Base-by-base conservation (phyloP, 2,113 vertebrate species). In the Tragelaphus strepsiceros region DNA sequence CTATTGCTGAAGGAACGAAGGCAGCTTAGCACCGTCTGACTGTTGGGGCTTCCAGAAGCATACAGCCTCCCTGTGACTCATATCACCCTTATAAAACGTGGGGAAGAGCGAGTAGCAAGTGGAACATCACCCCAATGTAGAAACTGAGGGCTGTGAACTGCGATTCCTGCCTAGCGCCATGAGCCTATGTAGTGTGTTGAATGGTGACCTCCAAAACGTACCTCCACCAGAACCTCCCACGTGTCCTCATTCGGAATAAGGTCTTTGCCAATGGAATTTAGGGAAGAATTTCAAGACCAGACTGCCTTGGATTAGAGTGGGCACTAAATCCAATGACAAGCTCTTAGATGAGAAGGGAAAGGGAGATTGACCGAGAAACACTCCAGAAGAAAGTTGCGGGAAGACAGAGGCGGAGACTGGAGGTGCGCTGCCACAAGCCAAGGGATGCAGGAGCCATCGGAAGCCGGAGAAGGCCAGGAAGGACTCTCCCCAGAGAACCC, bases 21-120 rank as follows among this genome's bases (percentile, higher is more conserved):
- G 74, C 83, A 90, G 49, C 59, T 74, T 80, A 74, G 80, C 0
- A 2, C 67, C 39, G 59, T n/a, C 61, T 91, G 87, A 89, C 59
- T 62, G 8, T 13, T 39, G 64, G 58, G 51, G 54, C 61, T 93
- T 93, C 62, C 39, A 62, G 94, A 83, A 58, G 30, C n/a, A 3
- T 8, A 17, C 21, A 26, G 49, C 22, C 39, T 87, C n/a, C 39
- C 51, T 6, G 13, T 43, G 83, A 24, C 62, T 77, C 67, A 30
- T 56, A 32, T 78, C 71, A 96, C 84, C 88, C 28, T 30, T 17
- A 30, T 16, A 92, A 92, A 80, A 71, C 39, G 30, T 56, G 30
- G n/a, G n/a, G 95, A 83, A 78, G 71, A 74, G 51, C 21, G 6
- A 35, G 43, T 1, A 30, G 88, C 61, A 53, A 19, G 74, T n/a